Percentiles rank a stretch among this genome's conserved stretches.
Evolutionary conservation across 2,888 invertebrate species (phyloP).

Genomic region (Exocentrus adspersus): DNA sequence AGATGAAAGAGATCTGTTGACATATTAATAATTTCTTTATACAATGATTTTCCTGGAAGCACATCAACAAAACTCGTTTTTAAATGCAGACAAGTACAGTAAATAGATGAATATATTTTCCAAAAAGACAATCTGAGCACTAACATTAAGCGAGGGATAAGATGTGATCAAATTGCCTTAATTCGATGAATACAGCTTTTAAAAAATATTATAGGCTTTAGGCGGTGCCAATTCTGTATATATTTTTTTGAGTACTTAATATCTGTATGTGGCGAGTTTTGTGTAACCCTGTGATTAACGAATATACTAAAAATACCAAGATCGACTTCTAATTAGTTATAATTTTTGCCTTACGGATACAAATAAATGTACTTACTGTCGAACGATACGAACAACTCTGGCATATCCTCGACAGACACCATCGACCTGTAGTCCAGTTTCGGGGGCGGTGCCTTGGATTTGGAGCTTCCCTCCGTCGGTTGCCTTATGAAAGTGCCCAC

Average conservation of each 20-base stretch:
- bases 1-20: not conserved
- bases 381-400: slow-evolving; percentile 93
- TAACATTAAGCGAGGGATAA: not conserved
- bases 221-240: slow-evolving; percentile 14
- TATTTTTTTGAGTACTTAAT: not conserved
- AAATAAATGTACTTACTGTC: slow-evolving; percentile 79
- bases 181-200: too few relatives aligned
- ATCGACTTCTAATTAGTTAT: not conserved
- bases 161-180: not conserved
- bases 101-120: too few relatives aligned
- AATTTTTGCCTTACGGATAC: not conserved
- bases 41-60: too few relatives aligned
- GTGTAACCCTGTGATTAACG: too few relatives aligned
- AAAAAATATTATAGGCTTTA: slow-evolving; percentile 1
- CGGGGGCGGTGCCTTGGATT: slow-evolving; percentile 72
- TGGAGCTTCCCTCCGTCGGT: slow-evolving; percentile 70
- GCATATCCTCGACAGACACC: slow-evolving; percentile 95
- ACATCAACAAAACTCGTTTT: too few relatives aligned
- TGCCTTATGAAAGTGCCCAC: slow-evolving; percentile 86
- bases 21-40: not conserved
- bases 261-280: too few relatives aligned
- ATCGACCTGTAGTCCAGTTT: slow-evolving; percentile 90
- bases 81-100: too few relatives aligned
- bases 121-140: too few relatives aligned
- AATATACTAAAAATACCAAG: too few relatives aligned